phyloP scores from a whole-genome alignment of 2,113 vertebrate genomes.

The Eudyptes chrysolophus region DNA sequence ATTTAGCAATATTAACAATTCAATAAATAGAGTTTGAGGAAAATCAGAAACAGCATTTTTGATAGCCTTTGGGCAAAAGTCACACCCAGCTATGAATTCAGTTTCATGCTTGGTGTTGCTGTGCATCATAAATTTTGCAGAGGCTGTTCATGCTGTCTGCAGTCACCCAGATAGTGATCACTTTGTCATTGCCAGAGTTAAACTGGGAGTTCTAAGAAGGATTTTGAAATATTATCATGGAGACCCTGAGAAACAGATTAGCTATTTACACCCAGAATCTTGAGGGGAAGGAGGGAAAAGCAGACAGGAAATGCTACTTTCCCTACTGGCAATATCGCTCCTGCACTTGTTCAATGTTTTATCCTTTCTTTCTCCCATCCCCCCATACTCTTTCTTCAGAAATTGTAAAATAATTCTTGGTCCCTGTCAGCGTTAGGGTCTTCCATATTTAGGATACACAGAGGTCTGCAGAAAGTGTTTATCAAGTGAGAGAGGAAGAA shows the following conservation, averaged over 20 bases:
- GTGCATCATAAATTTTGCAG: neutral
- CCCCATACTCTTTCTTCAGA: neutral
- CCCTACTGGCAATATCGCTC: neutral
- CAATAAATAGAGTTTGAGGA: neutral
- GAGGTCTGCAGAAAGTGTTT: neutral
- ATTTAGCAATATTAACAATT: neutral
- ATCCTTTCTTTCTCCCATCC: neutral
- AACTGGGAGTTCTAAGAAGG: neutral
- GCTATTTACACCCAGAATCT: neutral
- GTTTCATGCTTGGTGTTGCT: neutral
- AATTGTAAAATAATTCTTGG: neutral
- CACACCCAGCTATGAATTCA: neutral
- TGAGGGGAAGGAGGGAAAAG: neutral
- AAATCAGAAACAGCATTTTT: neutral
- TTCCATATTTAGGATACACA: neutral
- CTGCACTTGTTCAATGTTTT: neutral
- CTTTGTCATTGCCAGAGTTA: neutral
- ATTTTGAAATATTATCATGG: neutral
- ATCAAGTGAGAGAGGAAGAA: neutral
- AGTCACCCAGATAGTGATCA: neutral
- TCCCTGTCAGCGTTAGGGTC: neutral
- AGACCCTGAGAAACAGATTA: neutral
- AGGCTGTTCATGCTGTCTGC: neutral
- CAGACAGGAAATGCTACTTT: neutral
- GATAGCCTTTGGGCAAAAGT: neutral